Conservation (phyloP, 2,113 vertebrate genomes). For the human region DNA sequence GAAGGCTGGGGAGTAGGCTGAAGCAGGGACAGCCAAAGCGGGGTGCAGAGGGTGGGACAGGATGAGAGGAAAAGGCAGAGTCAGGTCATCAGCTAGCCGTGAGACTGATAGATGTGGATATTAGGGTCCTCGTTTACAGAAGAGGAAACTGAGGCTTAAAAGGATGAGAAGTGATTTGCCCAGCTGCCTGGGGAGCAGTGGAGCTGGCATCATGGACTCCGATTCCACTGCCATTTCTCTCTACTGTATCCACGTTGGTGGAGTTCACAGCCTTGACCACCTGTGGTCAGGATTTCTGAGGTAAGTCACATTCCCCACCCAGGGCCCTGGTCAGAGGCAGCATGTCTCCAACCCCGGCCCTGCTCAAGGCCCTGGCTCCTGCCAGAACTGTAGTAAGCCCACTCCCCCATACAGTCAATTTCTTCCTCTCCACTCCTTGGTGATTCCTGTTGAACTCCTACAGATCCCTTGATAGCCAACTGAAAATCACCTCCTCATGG, state of each 20-base stretch:
- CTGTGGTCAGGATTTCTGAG: neutral
- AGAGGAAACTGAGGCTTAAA: neutral
- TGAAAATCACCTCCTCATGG: neutral
- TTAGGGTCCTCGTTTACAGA: neutral
- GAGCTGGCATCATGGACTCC: neutral
- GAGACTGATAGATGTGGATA: neutral
- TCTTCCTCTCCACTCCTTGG: neutral
- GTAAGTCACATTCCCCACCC: neutral
- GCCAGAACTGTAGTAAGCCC: neutral
- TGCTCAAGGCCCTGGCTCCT: neutral
- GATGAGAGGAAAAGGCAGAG: neutral
- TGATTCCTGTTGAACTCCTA: neutral
- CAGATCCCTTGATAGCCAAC: neutral
- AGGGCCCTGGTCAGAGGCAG: neutral
- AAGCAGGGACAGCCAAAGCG: neutral
- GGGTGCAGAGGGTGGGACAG: neutral
- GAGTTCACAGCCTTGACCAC: neutral
- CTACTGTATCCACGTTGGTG: neutral
- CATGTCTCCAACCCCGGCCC: rapidly evolving
- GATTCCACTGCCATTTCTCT: neutral
- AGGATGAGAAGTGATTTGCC: neutral
- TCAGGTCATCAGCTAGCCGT: neutral
- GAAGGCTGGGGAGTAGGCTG: neutral
- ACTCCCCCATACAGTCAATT: neutral
- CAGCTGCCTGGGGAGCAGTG: neutral